phyloP scores from a whole-genome alignment of 2,888 invertebrate species.

The Stenchaetothrips biformis region DNA sequence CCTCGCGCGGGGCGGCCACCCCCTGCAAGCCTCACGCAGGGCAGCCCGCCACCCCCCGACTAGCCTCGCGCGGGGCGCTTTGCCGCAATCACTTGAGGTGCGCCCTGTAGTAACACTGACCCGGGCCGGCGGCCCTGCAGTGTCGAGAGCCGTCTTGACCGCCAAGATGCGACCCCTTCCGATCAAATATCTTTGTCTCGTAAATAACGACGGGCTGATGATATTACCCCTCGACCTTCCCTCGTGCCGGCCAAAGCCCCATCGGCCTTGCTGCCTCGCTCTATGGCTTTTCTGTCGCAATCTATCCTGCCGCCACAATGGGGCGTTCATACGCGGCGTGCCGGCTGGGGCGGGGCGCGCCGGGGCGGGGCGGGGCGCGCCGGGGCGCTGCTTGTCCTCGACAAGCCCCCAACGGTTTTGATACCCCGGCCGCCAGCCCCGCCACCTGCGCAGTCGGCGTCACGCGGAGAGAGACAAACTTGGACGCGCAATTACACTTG shows the following conservation, averaged over 20 bases:
- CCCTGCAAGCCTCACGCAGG: neutral
- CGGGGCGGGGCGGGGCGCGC: too few species aligned
- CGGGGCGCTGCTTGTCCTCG: neutral
- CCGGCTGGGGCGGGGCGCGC: neutral
- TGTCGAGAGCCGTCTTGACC: neutral
- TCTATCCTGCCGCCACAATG: neutral
- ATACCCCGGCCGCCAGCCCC: neutral
- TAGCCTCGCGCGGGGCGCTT: neutral
- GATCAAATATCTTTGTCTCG: constrained; percentile 16
- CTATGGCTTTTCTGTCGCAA: constrained; percentile 5
- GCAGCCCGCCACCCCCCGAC: neutral
- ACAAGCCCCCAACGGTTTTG: neutral
- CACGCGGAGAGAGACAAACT: too few species aligned
- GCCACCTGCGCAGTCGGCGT: neutral
- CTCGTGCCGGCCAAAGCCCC: neutral
- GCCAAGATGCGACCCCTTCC: neutral
- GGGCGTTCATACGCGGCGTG: neutral
- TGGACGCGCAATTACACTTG: too few species aligned
- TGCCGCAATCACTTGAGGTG: too few species aligned
- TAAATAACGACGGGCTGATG: constrained; percentile 16
- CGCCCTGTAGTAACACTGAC: neutral
- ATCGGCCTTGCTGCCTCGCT: neutral
- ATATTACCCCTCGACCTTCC: neutral
- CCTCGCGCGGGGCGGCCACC: neutral
- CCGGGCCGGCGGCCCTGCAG: neutral